Base-by-base conservation (phyloP, 1,140 invertebrate genomes). In the Drosophila mojavensis region DNA sequence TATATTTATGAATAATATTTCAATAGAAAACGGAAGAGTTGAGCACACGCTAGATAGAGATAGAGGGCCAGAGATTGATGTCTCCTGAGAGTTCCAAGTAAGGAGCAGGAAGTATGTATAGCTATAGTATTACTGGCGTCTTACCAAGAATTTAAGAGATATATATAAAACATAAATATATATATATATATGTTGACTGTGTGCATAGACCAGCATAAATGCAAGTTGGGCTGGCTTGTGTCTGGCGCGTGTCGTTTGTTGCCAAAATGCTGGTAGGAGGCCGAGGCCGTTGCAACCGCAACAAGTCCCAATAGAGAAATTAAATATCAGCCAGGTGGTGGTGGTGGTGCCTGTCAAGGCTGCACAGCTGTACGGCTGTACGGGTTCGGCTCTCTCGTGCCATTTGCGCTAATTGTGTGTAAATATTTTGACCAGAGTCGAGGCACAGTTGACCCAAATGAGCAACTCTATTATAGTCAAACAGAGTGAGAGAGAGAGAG, bases 401-500 rank as follows among this genome's bases (percentile, higher is more conserved):
- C 79, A 78, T 79, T 81, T 88, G n/a, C 84, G 84, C 83, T 88
- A 88, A 88, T 88, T 88, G 83, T 88, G 77, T 88, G 77, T 88
- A 88, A 88, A 88, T 88, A 86, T 86, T 74, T 79, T 86, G 83
- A 76, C 51, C 68, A 74, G 43, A 59, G 17, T 17, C 47, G 59
- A 65, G 54, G 15, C 72, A 39, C 36, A 39, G 36, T 39, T 39
- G 36, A 11, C 36, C 36, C 36, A 75, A 70, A 62, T 70, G 58
- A 74, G 71, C 43, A 55, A 39, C 62, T 43, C 47, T 41, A 54
- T 55, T 30, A 36, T 76, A 11, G 36, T 2, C 36, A 39, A 30
- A 30, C 20, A 24, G 33, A 7, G 71, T 66, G 61, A 65, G 61
- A 71, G 65, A 53, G n/a, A 50, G 33, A 36, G 33, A 10, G 33